Evolutionary conservation across 2,113 vertebrate genomes (phyloP), one percentile per base, ranked within the genome.

Genomic region (Sisor rabdophorus): DNA sequence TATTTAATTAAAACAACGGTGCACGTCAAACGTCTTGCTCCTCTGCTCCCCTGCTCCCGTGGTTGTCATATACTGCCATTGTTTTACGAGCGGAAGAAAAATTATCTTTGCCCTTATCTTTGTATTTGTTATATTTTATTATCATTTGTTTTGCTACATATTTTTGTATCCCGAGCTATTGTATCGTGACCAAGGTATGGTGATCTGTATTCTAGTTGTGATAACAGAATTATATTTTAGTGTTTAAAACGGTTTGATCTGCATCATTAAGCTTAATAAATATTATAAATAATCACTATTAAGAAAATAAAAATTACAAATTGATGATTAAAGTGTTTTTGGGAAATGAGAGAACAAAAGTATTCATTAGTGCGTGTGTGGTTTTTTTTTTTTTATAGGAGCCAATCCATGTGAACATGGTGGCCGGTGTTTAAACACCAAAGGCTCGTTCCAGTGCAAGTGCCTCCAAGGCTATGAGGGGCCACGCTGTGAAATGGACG

Each of bases 331-430:
- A 13, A 58, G 59, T 60, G 16, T 30, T 61, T 32, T 59, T 30
- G 2, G 9, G 28, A 32, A 61, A 32, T 1, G 7, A 32, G 28
- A 30, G 17, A 11, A 8, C 32, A 15, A 16, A 60, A 13, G 15
- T 8, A 58, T 26, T 26, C 4, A 22, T 71, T 74, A 2, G 20
- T 74, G 61, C 22, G 11, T 68, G n/a, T n/a, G n/a, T n/a, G n/a
- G n/a, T n/a, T n/a, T n/a, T n/a, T n/a, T n/a, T 24, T 78, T 22
- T 47, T 47, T 44, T 44, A 9, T 80, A 98, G 97, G 96, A 2
- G 95, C 96, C 83, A 98, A 97, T 84, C 96, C 96, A 0, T 98
- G 96, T 1, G 96, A 98, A 82, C 97, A 99, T 0, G 95, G 94
- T 0, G 97, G 97, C 12, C 94, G 93, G 40, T 99, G 97, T 85